Base-by-base conservation (phyloP, 2,888 invertebrate species). In the Drosophila falleni region DNA sequence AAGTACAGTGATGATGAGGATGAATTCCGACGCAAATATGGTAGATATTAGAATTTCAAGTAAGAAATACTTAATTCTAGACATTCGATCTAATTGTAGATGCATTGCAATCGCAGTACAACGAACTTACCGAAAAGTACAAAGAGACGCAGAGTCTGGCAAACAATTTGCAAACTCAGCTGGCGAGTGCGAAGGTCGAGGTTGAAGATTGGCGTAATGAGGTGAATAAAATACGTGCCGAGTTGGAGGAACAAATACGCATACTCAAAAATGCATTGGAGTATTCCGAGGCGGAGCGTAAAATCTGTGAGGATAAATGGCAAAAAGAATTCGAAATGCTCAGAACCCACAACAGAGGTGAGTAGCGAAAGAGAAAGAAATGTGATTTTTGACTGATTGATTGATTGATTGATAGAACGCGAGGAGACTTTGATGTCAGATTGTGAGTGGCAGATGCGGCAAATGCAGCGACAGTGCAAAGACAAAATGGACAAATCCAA, bases 361-460 rank as follows among this genome's bases (percentile, higher is more conserved):
- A 58, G 65, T 15, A 31, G n/a, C 33, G 2, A 37, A 10, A n/a
- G 3, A 39, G 44, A 23, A 33, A 0, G 19, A 19, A n/a, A n/a
- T 33, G 8, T 53, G 39, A 31, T n/a, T 39, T n/a, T 19, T 10
- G 51, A 29, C 13, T 56, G 44, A 56, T 23, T 44, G 55, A 55
- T 23, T 55, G 55, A 56, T 56, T 56, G 56, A 74, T 66, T 35
- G 16, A 51, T 46, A 58, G 94, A 95, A 56, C 93, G 96, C 54
- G 96, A 97, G 54, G 96, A 96, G 85, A 94, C 95, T 65, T 94
- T 97, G 87, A 93, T 97, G 78, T 95, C 95, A 4, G 97, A 97
- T 93, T 97, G 96, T 92, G 97, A 97, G 93, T 97, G 96, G 96
- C 96, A 97, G 93, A 93, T 96, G 90, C 92, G 97, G 41, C 96